A percentile compares a stretch with the other conserved stretches of the same genome.
These are phyloP conservation scores for Oryzias sinensis DNA, from an alignment of 2,797 vertebrate species.

Conservation along the genomic window DNA sequence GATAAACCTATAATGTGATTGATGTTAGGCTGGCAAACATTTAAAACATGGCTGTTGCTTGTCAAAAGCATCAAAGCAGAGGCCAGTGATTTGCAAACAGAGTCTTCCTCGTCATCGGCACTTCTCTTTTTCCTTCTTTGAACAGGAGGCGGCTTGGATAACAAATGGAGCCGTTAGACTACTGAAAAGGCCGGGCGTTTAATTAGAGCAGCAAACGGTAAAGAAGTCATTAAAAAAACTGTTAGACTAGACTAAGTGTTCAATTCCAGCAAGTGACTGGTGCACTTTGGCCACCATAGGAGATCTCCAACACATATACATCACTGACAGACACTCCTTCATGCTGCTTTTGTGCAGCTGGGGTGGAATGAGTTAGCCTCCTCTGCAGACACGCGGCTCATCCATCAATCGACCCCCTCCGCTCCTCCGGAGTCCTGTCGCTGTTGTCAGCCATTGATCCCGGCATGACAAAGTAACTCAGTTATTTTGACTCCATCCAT, in stretches of 20 bases:
- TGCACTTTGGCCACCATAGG: too few relatives aligned
- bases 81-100: too few relatives aligned
- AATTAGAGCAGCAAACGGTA: constrained; percentile 62
- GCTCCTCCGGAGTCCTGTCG: constrained; percentile 16
- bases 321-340: constrained; percentile 20
- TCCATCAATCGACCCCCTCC: constrained; percentile 39
- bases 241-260: constrained; percentile 66
- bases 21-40: too few relatives aligned
- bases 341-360: constrained; percentile 13
- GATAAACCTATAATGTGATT: too few relatives aligned
- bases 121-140: constrained; percentile 2
- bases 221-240: constrained; percentile 70
- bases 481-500: constrained; percentile 3
- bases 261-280: constrained; percentile 42
- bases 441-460: constrained; percentile 2
- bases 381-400: constrained; percentile 13
- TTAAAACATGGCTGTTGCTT: too few relatives aligned
- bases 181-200: constrained; percentile 62
- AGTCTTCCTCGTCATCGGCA: too few relatives aligned
- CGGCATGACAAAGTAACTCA: background rate
- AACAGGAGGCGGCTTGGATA: constrained; percentile 22
- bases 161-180: constrained; percentile 57
- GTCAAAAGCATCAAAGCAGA: too few relatives aligned
- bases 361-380: constrained; percentile 16
- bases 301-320: too few relatives aligned